Evolutionary conservation across 2,797 vertebrate species (phyloP).

Genomic region (Parauchenoglanis ngamensis): DNA sequence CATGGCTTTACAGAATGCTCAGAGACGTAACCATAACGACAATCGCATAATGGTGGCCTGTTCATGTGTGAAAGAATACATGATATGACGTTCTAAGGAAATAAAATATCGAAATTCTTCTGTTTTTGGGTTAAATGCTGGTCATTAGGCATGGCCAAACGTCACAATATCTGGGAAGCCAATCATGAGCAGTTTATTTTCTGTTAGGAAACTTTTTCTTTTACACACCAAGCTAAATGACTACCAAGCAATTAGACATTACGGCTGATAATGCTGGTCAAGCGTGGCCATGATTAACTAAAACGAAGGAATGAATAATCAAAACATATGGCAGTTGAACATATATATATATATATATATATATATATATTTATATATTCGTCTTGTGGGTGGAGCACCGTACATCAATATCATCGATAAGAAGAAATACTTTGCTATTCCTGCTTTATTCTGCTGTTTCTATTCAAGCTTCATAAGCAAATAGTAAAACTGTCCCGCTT

Average conservation of each 20-base stretch:
- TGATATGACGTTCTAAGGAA: background rate
- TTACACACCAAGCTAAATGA: background rate
- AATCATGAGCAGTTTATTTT: background rate
- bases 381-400: no score
- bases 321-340: no score
- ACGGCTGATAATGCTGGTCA: background rate
- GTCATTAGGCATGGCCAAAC: background rate
- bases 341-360: no score
- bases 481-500: background rate
- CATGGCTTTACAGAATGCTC: background rate
- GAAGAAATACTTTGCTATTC: background rate
- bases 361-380: no score
- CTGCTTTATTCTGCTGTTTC: background rate
- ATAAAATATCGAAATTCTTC: background rate
- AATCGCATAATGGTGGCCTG: background rate
- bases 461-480: background rate
- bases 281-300: no score
- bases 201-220: background rate
- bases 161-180: background rate
- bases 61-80: background rate
- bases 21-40: background rate
- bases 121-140: background rate
- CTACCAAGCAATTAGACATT: background rate
- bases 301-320: no score
- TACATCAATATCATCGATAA: background rate